A percentile compares a stretch with the other conserved stretches of the same genome.
Conservation (phyloP, 2,888 invertebrate species). For the Tanytarsus gracilentus region DNA sequence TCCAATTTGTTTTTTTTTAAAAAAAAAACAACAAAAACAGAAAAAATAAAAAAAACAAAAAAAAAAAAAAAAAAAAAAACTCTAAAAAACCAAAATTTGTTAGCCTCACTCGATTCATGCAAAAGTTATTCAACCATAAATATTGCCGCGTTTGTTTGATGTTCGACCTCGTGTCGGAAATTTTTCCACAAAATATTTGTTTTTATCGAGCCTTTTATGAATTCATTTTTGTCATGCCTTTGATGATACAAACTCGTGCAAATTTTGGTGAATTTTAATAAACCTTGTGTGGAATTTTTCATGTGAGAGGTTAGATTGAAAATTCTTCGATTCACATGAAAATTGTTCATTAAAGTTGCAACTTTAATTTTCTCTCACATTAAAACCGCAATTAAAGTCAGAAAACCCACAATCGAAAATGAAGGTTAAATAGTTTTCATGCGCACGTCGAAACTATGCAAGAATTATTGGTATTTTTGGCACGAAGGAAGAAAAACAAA, state of each 20-base stretch:
- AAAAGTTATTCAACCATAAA: slow-evolving; percentile 17
- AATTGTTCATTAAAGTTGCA: not conserved
- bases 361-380: not conserved
- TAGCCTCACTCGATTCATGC: too few relatives aligned
- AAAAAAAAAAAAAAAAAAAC: too few relatives aligned
- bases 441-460: slow-evolving; percentile 9
- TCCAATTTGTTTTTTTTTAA: too few relatives aligned
- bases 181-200: slow-evolving; percentile 20
- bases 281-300: too few relatives aligned
- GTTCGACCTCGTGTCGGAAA: slow-evolving; percentile 10
- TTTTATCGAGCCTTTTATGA: too few relatives aligned
- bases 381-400: slow-evolving; percentile 24
- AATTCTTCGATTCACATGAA: not conserved
- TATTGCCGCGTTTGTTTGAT: slow-evolving; percentile 11
- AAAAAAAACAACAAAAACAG: too few relatives aligned
- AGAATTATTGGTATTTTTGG: slow-evolving; percentile 5
- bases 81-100: too few relatives aligned
- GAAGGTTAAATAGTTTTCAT: slow-evolving; percentile 26
- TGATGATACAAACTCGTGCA: too few relatives aligned
- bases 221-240: too few relatives aligned
- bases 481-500: not conserved
- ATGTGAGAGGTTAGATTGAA: too few relatives aligned
- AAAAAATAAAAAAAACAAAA: too few relatives aligned
- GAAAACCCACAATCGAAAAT: slow-evolving; percentile 23
- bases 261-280: too few relatives aligned